These are phyloP conservation scores for Ganaspis brasiliensis DNA, from an alignment of 2,888 invertebrate genomes.

Conservation along the genomic window DNA sequence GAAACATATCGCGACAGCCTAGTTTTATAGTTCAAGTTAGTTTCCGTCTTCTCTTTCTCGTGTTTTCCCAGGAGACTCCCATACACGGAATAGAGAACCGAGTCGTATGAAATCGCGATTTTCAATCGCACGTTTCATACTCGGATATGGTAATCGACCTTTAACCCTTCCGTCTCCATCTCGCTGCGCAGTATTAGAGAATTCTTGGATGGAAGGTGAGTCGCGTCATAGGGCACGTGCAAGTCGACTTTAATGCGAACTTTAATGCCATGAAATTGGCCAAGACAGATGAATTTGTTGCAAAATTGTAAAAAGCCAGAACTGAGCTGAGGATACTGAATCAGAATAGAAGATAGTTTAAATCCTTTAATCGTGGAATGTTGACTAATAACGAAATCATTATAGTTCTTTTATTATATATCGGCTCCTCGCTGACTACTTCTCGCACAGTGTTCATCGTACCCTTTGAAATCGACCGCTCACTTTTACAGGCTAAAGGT, in stretches of 20 bases:
- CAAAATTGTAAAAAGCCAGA: background rate
- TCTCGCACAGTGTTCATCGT: no score
- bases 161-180: conserved; percentile 49
- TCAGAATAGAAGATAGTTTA: background rate
- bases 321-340: no score
- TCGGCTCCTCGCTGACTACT: background rate
- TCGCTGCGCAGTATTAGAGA: conserved; percentile 31
- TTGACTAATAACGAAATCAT: conserved; percentile 40
- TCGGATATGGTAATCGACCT: conserved; percentile 57
- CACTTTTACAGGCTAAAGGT: background rate
- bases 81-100: background rate
- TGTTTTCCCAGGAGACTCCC: conserved; percentile 39
- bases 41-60: conserved; percentile 14
- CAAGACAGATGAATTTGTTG: conserved; percentile 19
- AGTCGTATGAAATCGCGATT: conserved; percentile 58
- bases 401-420: background rate
- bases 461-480: conserved; percentile 35
- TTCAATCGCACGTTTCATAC: conserved; percentile 54
- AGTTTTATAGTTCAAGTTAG: conserved; percentile 11
- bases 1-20: conserved; percentile 19
- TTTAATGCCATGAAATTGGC: conserved; percentile 35
- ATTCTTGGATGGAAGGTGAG: conserved; percentile 14
- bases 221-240: conserved; percentile 8
- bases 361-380: conserved; percentile 28
- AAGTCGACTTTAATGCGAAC: background rate